Evolutionary conservation across 1,140 invertebrate species (phyloP), one percentile per base, ranked within the genome.

Genomic region (Drosophila guanche): DNA sequence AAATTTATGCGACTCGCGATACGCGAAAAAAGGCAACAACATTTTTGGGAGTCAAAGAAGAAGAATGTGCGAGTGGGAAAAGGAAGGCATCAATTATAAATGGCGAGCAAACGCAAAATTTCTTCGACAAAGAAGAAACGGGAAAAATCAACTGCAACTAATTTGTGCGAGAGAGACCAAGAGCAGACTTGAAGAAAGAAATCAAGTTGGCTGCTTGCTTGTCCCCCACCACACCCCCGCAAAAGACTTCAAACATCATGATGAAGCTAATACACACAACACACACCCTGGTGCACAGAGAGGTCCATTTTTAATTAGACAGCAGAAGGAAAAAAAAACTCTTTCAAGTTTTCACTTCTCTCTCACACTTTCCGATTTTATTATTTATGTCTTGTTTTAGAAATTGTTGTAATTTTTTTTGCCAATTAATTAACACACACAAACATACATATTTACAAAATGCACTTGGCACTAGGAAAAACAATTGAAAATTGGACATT

Each of bases 401-500:
- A 52, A 58, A 59, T 70, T 55, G 59, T 60, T 68, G 46, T 48
- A 65, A 43, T 45, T 62, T 57, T 65, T 48, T 72, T 65, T 60
- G 76, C 73, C 70, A 76, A 85, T 77, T 89, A 85, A 85, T 78
- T 80, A 80, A 53, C 41, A 69, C 57, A 63, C 58, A 78, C 66
- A 41, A 54, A 76, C 53, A 50, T 42, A 55, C 40, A 59, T 45
- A 75, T 42, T 12, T 52, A 60, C 67, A 57, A 75, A 73, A 63
- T 79, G 76, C 79, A 84, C 79, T 80, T 61, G 60, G 68, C 56
- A 76, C 72, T 63, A 63, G 66, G 67, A 81, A 85, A 75, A 85
- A 86, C 83, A 86, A 86, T 86, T 86, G 77, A 86, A 62, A 74
- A 74, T 74, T 74, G 52, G 42, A 86, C 74, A 80, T 86, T 77